These are phyloP conservation scores for Pterostichus niger DNA, from an alignment of 2,888 invertebrate genomes.

Conservation along the genomic window DNA sequence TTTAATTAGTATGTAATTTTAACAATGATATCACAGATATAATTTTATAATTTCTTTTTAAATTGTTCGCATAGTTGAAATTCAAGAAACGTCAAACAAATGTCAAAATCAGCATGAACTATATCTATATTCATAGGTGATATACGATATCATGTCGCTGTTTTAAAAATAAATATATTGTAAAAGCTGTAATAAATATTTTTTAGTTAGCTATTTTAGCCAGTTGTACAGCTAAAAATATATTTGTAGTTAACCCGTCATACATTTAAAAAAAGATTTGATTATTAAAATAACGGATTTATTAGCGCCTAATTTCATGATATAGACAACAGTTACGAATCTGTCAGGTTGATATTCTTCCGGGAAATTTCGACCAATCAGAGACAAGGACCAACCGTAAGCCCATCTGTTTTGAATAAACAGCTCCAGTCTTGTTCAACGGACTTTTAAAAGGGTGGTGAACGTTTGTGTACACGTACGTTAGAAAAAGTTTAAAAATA, in stretches of 20 bases:
- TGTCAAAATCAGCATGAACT: conserved; percentile 28
- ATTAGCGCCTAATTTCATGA: conserved; percentile 57
- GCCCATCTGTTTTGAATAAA: conserved; percentile 67
- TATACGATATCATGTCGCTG: conserved; percentile 16
- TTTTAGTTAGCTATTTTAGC: neutral
- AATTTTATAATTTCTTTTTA: conserved; percentile 1
- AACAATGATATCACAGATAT: neutral
- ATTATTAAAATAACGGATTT: conserved; percentile 30
- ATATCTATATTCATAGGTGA: neutral
- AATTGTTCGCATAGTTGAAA: conserved; percentile 24
- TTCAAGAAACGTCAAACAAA: conserved; percentile 53
- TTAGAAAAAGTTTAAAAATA: conserved; percentile 11
- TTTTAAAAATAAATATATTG: conserved; percentile 33
- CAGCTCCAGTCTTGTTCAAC: conserved; percentile 64
- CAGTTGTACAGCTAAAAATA: neutral
- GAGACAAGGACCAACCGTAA: conserved; percentile 66
- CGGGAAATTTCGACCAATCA: conserved; percentile 67
- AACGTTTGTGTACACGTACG: conserved; percentile 46
- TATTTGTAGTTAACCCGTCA: neutral
- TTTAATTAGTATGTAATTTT: neutral
- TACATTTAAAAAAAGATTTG: neutral
- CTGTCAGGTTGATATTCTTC: conserved; percentile 51
- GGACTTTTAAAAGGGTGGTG: conserved; percentile 64
- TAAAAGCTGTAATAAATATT: neutral
- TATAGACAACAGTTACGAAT: conserved; percentile 12